Base-by-base conservation (phyloP, 2,113 vertebrate genomes). In the Tichodroma muraria region DNA sequence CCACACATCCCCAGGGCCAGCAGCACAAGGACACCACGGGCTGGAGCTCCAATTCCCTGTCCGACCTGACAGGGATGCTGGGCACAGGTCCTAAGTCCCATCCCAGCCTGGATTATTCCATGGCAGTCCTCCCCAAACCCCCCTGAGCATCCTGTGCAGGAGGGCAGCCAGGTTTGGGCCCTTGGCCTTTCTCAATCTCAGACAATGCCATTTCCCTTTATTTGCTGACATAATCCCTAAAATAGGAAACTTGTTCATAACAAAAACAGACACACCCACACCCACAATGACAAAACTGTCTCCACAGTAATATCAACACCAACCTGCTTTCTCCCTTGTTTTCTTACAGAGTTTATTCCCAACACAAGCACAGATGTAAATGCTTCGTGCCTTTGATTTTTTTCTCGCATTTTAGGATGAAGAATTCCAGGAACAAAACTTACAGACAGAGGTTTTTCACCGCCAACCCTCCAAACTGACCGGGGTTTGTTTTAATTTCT, bases 91-190 rank as follows among this genome's bases (percentile, higher is more conserved):
- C 53, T 0, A 4, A 6, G 9, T 18, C 30, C 56, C 77, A 14
- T 4, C 57, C 57, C 35, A 21, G 1, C 27, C 22, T 1, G 6
- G 27, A 6, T 35, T 0, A 9, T 2, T 0, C 16, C 6, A 0
- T 1, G n/a, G n/a, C 44, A 14, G 3, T 17, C 13, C 33, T n/a
- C n/a, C 9, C 76, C 15, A 24, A 42, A 3, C 6, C 2, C 31
- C 15, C 3, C 78, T 4, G 72, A 50, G 63, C 8, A 11, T 1
- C 42, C 52, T 4, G 49, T 0, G 38, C 78, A 54, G 68, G 50
- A 37, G 4, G 10, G 17, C 19, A 49, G 63, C 10, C 6, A 79
- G 70, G 7, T 45, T 17, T 13, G 31, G n/a, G n/a, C 30, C 25
- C 66, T 44, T 4, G 45, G 63, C 52, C 59, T 33, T 12, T 3